Percentiles rank a stretch among this genome's conserved stretches.
phyloP scores from a whole-genome alignment of 2,888 invertebrate genomes.

The Pogonocherus hispidulus region DNA sequence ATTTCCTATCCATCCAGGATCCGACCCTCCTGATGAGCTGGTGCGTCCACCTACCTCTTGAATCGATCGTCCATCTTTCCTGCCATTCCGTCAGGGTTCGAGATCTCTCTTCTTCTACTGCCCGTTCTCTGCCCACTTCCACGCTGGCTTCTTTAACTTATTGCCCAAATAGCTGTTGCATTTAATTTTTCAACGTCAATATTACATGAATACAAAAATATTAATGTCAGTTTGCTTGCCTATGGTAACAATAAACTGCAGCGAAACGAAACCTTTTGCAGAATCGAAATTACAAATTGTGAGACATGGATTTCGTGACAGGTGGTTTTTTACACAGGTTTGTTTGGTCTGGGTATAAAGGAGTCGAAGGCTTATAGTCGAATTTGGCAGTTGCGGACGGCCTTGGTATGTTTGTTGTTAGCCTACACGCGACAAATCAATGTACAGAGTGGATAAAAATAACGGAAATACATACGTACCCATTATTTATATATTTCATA shows the following conservation, averaged over 20 bases:
- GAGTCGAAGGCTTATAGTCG: not conserved
- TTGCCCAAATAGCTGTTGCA: no score
- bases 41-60: no score
- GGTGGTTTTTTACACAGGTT: conserved; percentile 6
- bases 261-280: not conserved
- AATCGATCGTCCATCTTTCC: no score
- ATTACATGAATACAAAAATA: not conserved
- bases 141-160: no score
- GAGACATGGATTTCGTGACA: conserved; percentile 7
- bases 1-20: no score
- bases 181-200: not conserved
- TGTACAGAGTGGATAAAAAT: not conserved
- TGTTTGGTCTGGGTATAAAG: no score
- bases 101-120: no score
- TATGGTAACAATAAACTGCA: not conserved
- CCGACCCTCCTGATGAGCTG: no score
- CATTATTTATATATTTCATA: no score
- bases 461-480: not conserved
- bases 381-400: conserved; percentile 14
- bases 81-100: no score
- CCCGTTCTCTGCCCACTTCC: no score
- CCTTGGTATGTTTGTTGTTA: conserved; percentile 11
- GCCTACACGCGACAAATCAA: conserved; percentile 3
- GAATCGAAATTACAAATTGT: not conserved
- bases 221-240: not conserved